Conservation (phyloP, 2,797 vertebrate genomes). For the Gymnodraco acuticeps region DNA sequence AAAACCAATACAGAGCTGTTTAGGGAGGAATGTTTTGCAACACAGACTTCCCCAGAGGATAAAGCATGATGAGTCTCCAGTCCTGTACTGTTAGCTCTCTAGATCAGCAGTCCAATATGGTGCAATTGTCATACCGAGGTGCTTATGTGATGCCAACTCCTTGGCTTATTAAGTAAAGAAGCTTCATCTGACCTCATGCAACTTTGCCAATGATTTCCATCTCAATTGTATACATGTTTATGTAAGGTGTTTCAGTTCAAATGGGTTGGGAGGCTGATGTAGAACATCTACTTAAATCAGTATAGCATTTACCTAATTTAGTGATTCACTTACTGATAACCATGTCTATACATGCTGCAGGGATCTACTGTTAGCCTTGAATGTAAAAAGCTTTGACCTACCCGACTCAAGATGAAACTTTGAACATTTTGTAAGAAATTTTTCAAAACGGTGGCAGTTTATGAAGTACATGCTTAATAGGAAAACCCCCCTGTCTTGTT, state of each 20-base stretch:
- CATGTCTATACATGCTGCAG: background rate
- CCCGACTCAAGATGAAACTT: background rate
- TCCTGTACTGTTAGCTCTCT: background rate
- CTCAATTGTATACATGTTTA: background rate
- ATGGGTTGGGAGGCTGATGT: background rate
- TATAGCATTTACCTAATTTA: background rate
- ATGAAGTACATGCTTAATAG: conserved; percentile 27
- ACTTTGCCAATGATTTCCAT: conserved; percentile 3
- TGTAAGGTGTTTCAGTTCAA: background rate
- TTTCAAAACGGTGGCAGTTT: conserved; percentile 1
- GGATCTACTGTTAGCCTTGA: background rate
- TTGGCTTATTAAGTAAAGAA: conserved; percentile 20
- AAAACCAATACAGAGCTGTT: background rate
- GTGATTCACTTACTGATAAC: background rate
- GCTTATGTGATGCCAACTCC: conserved; percentile 29
- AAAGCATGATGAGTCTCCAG: background rate
- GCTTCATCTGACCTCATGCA: conserved; percentile 31
- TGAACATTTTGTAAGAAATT: background rate
- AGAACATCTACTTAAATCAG: background rate
- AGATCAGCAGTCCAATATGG: conserved; percentile 9
- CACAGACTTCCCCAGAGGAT: background rate
- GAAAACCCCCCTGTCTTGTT: conserved; percentile 25
- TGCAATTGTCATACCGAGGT: conserved; percentile 30
- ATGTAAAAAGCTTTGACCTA: background rate
- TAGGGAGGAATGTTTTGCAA: background rate